These are phyloP conservation scores for Aricia artaxerxes DNA, from an alignment of 2,888 invertebrate species.

Conservation along the genomic window DNA sequence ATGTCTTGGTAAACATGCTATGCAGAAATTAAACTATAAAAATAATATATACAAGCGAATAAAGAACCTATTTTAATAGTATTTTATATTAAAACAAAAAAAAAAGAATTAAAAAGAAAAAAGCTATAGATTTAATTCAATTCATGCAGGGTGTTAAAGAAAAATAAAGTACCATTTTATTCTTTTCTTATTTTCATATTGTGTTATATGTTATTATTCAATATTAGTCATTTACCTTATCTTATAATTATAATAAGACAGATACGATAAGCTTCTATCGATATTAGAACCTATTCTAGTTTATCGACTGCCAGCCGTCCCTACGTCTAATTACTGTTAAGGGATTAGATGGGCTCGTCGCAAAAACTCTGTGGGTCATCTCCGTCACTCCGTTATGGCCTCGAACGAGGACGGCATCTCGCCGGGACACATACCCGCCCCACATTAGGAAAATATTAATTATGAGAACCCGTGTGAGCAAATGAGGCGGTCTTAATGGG, in stretches of 20 bases:
- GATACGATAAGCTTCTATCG: no score
- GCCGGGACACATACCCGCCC: conserved; percentile 22
- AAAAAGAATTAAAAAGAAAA: no score
- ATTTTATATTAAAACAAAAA: no score
- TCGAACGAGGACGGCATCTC: conserved; percentile 33
- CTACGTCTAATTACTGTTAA: conserved; percentile 35
- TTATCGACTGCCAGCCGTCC: conserved; percentile 29
- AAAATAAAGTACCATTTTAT: no score
- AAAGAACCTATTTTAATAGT: no score
- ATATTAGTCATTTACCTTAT: no score
- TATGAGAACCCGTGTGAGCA: conserved; percentile 4
- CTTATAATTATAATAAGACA: background rate
- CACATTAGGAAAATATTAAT: conserved; percentile 14
- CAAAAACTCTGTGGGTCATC: conserved; percentile 35
- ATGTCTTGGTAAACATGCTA: background rate
- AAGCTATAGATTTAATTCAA: no score
- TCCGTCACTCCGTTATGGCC: conserved; percentile 32
- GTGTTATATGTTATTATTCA: background rate
- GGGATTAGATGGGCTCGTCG: conserved; percentile 33
- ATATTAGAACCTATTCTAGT: background rate
- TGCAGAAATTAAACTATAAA: background rate
- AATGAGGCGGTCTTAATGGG: background rate
- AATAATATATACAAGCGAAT: no score
- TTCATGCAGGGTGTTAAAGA: no score
- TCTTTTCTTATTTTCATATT: no score